Percentiles rank a stretch among this genome's conserved stretches.
Conservation (phyloP, 2,797 vertebrate species). For the Acridotheres tristis region DNA sequence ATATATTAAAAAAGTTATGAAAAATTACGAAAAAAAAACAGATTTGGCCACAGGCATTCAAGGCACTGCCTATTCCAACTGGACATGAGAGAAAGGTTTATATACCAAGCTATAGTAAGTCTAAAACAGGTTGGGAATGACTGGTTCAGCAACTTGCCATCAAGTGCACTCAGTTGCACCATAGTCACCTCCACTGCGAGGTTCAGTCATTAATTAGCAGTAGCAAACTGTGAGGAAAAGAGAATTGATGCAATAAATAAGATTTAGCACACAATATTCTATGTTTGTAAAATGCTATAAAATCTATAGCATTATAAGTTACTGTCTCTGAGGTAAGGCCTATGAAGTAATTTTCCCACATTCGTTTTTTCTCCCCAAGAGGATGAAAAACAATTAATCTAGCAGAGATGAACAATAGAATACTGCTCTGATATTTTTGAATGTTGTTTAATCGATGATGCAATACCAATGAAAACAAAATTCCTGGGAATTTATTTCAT, state of each 20-base stretch:
- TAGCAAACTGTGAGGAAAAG: not conserved
- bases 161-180: not conserved
- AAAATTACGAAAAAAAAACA: accelerated
- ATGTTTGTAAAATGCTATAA: constrained; percentile 38
- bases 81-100: not conserved
- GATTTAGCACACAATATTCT: not conserved
- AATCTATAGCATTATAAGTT: constrained; percentile 27
- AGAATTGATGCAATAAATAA: constrained; percentile 43
- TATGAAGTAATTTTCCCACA: constrained; percentile 43
- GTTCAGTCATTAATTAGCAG: constrained; percentile 43
- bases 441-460: constrained; percentile 29
- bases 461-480: not conserved
- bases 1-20: not conserved
- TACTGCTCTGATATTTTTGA: not conserved
- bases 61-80: not conserved
- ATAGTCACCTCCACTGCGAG: not conserved
- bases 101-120: not conserved
- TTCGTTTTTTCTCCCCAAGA: not conserved
- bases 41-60: not conserved
- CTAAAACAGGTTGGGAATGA: not conserved
- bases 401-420: not conserved
- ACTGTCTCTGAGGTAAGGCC: not conserved
- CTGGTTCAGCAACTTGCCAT: constrained; percentile 6
- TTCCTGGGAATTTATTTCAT: constrained; percentile 46
- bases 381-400: not conserved